Evolutionary conservation across 2,797 vertebrate species (phyloP), one percentile per base, ranked within the genome.

Genomic region (Paguma larvata): DNA sequence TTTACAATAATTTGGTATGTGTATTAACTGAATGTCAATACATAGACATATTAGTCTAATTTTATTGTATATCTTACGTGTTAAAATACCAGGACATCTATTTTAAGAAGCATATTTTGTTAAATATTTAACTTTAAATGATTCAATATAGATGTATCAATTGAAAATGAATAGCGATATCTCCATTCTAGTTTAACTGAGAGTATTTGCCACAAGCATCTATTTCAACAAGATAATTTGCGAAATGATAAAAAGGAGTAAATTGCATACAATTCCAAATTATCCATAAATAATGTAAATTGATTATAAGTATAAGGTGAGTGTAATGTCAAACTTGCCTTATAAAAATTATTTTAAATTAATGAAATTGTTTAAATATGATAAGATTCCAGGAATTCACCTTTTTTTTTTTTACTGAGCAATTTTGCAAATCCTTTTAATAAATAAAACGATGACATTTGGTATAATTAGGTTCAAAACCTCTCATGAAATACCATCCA

Each of bases 391-490:
- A 95, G 94, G 84, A 96, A 95, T 41, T 88, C 34, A 91, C 95
- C 70, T 97, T 89, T 83, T 82, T 88, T 68, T 91, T 97, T 88
- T 70, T 91, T 95, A 56, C 83, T 97, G 62, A 96, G 92, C 85
- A 97, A 96, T 93, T 97, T 96, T 96, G 82, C 75, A 98, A 98
- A 98, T 25, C 19, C 82, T 98, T 98, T 98, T 94, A 98, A 98
- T 98, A 98, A 98, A 98, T 97, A 98, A 98, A 48, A 19, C 85
- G 83, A 91, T 98, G 98, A 98, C 97, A 97, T 98, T 98, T 98
- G 95, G 88, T 97, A 98, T 98, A 98, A 99, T 98, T 98, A 98
- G 84, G 90, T 98, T 98, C 97, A 98, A 98, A 98, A 97, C 92
- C 96, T 98, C 96, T 97, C 94, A 94, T 97, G 78, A 98, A 98